Conservation (phyloP, 2,797 vertebrate genomes). For the Lerista edwardsae region DNA sequence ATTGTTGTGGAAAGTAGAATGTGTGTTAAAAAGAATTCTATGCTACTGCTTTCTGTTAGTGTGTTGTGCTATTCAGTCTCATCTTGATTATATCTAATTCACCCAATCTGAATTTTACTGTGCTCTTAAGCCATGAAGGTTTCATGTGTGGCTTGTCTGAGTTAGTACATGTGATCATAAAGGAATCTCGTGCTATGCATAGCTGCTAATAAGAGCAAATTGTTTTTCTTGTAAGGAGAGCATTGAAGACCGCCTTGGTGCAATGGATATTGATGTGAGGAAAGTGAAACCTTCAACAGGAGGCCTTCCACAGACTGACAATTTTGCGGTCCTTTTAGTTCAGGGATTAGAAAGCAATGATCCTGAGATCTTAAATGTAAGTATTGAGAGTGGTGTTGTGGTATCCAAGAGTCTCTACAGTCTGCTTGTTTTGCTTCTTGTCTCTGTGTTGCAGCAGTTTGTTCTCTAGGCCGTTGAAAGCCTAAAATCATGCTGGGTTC, state of each 20-base stretch:
- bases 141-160: neutral
- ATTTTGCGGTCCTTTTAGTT: slow-evolving; percentile 89
- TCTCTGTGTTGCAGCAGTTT: no score
- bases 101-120: neutral
- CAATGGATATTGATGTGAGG: slow-evolving; percentile 84
- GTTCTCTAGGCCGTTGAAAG: neutral
- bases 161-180: neutral
- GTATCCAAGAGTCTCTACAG: neutral
- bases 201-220: neutral
- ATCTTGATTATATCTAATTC: neutral
- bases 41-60: neutral
- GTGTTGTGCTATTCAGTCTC: neutral
- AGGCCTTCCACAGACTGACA: slow-evolving; percentile 86
- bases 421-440: no score
- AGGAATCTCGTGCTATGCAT: no score
- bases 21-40: neutral
- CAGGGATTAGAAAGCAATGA: slow-evolving; percentile 97
- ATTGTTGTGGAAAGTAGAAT: neutral
- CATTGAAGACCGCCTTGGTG: slow-evolving; percentile 90
- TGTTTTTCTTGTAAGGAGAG: slow-evolving; percentile 79
- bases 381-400: slow-evolving; percentile 56
- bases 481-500: neutral
- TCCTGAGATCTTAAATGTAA: slow-evolving; percentile 89
- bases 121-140: neutral
- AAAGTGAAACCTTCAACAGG: slow-evolving; percentile 77